Conservation (phyloP, 1,140 invertebrate species). For the Lepidurus packardi region DNA sequence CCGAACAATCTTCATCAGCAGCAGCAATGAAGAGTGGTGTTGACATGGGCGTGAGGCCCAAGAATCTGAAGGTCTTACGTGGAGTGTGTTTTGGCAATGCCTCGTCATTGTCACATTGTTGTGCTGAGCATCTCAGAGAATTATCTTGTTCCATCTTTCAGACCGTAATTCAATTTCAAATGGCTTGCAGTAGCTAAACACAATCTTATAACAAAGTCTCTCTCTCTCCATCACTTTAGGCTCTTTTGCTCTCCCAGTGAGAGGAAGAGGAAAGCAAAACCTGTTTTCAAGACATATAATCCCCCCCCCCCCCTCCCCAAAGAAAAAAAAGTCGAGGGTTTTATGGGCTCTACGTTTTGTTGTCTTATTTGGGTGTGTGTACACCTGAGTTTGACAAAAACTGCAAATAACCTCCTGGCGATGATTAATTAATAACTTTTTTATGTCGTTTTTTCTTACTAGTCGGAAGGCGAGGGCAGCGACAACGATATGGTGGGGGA, state of each 20-base stretch:
- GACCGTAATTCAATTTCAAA: constrained; percentile 1
- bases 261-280: not conserved
- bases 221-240: not conserved
- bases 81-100: not conserved
- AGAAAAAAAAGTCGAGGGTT: not conserved
- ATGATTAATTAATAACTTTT: constrained; percentile 6
- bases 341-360: constrained; percentile 1
- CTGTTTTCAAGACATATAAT: not conserved
- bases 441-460: not conserved
- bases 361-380: not conserved
- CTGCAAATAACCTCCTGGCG: not conserved
- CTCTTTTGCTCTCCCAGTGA: not conserved
- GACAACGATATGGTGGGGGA: not conserved
- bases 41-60: not conserved
- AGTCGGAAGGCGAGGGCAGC: constrained; percentile 17
- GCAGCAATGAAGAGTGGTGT: constrained; percentile 12
- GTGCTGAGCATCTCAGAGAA: not conserved
- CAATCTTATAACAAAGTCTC: not conserved
- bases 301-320: not conserved
- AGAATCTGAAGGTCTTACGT: constrained; percentile 1
- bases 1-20: constrained; percentile 19
- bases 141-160: constrained; percentile 18
- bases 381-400: not conserved
- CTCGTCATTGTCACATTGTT: constrained; percentile 11
- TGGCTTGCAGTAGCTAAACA: constrained; percentile 6